Evolutionary conservation across 2,797 vertebrate genomes (phyloP).

Genomic region (Gymnothorax javanicus): DNA sequence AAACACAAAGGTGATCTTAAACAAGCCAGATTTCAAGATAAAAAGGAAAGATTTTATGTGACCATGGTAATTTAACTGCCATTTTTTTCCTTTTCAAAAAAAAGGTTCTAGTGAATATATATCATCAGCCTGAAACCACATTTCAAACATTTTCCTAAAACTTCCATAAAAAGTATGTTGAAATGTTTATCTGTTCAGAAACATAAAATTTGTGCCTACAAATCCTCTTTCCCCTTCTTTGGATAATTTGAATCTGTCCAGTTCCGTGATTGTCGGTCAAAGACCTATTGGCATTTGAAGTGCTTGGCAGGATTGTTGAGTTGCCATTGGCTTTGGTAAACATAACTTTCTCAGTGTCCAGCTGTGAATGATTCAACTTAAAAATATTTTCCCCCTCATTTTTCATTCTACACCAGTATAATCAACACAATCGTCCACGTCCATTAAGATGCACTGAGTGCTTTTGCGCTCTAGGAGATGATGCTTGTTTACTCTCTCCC

Average conservation of each 20-base stretch:
- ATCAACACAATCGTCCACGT: constrained; percentile 55
- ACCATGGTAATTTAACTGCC: background rate
- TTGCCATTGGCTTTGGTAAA: background rate
- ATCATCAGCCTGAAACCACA: background rate
- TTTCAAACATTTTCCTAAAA: background rate
- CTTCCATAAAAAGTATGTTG: background rate
- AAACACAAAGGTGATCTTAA: background rate
- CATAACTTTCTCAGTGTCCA: background rate
- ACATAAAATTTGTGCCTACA: background rate
- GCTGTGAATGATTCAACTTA: constrained; percentile 13
- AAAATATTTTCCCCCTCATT: background rate
- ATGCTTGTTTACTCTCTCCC: constrained; percentile 65
- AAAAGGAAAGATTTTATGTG: background rate
- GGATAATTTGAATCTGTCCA: constrained; percentile 1
- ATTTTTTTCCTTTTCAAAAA: background rate
- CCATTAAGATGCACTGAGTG: constrained; percentile 65
- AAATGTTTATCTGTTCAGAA: background rate
- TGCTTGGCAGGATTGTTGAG: constrained; percentile 8
- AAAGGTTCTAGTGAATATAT: background rate
- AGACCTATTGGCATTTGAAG: constrained; percentile 16
- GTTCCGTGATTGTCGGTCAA: background rate
- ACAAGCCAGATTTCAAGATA: background rate
- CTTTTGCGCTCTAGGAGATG: constrained; percentile 60
- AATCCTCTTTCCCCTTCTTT: background rate
- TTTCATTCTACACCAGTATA: constrained; percentile 37